phyloP scores from a whole-genome alignment of 2,797 vertebrate genomes.

The Halcyon badia region DNA sequence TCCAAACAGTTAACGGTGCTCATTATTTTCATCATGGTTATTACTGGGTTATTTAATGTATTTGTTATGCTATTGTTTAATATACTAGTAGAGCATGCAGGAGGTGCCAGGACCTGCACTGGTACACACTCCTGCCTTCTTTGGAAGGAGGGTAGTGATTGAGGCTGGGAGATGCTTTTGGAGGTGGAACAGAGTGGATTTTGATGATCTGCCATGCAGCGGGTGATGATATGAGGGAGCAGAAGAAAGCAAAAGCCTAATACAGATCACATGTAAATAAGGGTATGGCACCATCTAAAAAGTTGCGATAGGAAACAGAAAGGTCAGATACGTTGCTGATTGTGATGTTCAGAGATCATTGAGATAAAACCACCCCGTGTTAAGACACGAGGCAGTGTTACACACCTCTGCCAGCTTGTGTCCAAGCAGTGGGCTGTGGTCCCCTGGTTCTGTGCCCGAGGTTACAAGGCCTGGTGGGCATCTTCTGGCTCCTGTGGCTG shows the following conservation, averaged over 20 bases:
- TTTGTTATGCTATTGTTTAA: slow-evolving; percentile 30
- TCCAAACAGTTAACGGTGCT: slow-evolving; percentile 47
- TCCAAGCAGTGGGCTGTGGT: background rate
- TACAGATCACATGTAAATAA: background rate
- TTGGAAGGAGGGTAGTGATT: background rate
- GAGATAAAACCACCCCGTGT: background rate
- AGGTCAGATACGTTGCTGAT: background rate
- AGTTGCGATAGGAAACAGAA: background rate
- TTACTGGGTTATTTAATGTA: slow-evolving; percentile 31
- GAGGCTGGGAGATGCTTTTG: background rate
- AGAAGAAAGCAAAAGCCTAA: background rate
- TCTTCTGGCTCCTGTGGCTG: background rate
- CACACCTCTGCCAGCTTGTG: background rate
- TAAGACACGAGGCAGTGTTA: background rate
- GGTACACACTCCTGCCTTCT: background rate
- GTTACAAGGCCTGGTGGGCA: background rate
- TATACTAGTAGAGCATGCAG: background rate
- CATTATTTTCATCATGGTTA: slow-evolving; percentile 24
- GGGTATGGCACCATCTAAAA: background rate
- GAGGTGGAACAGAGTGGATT: background rate
- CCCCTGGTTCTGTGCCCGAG: background rate
- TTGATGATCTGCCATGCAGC: background rate
- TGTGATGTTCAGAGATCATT: background rate
- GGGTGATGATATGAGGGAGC: background rate
- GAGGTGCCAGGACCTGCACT: background rate